A percentile compares a stretch with the other conserved stretches of the same genome.
Conservation (phyloP, 1,140 invertebrate species). For the Tetramorium simillimum region DNA sequence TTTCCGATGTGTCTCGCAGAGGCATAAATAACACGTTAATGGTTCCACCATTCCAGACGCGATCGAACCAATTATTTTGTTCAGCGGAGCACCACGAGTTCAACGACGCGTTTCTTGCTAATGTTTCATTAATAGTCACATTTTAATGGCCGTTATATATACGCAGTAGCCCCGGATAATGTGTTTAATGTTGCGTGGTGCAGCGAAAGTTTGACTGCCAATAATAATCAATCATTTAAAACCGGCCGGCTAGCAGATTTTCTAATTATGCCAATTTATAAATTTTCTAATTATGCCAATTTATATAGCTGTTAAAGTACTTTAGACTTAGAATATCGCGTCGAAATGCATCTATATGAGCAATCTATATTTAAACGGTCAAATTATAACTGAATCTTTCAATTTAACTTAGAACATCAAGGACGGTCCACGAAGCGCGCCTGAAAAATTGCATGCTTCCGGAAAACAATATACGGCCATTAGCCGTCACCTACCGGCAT, state of each 20-base stretch:
- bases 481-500: constrained; percentile 37
- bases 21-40: constrained; percentile 70
- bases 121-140: constrained; percentile 49
- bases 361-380: background rate
- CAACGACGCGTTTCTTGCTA: constrained; percentile 16
- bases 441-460: constrained; percentile 44
- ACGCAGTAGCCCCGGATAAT: background rate
- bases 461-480: constrained; percentile 43
- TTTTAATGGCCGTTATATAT: constrained; percentile 15
- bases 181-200: constrained; percentile 9
- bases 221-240: constrained; percentile 43
- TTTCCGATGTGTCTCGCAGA: constrained; percentile 39
- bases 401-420: constrained; percentile 5
- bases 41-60: constrained; percentile 20
- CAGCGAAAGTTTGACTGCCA: constrained; percentile 16
- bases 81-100: constrained; percentile 48
- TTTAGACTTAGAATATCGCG: background rate
- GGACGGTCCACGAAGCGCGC: background rate
- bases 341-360: background rate
- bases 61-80: constrained; percentile 64
- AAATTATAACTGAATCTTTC: constrained; percentile 5
- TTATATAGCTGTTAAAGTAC: background rate
- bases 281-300: background rate
- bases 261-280: background rate
- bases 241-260: background rate